Percentiles rank a stretch among this genome's conserved stretches.
Evolutionary conservation across 2,888 invertebrate genomes (phyloP).

Genomic region (Eudemis profundana): DNA sequence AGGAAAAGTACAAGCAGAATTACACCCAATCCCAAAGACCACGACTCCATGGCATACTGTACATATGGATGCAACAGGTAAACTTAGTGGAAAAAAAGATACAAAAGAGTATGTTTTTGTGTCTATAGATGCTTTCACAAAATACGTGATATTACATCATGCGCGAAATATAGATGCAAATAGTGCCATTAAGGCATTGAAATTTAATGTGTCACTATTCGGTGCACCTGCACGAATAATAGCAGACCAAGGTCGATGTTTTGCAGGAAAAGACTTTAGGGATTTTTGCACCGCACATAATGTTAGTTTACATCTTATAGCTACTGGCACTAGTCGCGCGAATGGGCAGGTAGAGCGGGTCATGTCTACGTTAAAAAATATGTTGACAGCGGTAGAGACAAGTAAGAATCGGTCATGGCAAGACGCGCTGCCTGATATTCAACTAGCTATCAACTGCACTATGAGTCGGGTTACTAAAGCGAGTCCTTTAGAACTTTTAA

Average conservation of each 20-base stretch:
- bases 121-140: not conserved
- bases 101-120: slow-evolving; percentile 1
- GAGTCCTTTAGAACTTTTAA: not conserved
- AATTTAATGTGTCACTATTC: not conserved
- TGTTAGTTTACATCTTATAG: not conserved
- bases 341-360: not conserved
- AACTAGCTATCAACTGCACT: not conserved
- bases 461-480: not conserved
- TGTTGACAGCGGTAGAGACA: not conserved
- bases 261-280: too few species aligned
- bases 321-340: not conserved
- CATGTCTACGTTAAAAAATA: not conserved
- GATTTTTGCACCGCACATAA: not conserved
- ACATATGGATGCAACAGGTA: not conserved
- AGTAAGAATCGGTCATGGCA: not conserved
- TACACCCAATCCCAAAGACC: not conserved
- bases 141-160: not conserved
- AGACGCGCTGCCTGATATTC: not conserved
- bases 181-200: not conserved
- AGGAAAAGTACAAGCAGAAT: not conserved
- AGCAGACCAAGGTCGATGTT: too few species aligned
- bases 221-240: slow-evolving; percentile 2
- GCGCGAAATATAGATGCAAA: not conserved
- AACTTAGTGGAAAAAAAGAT: not conserved
- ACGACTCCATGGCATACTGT: slow-evolving; percentile 1